phyloP scores from a whole-genome alignment of 1,140 invertebrate species.

The Aplysia californica region DNA sequence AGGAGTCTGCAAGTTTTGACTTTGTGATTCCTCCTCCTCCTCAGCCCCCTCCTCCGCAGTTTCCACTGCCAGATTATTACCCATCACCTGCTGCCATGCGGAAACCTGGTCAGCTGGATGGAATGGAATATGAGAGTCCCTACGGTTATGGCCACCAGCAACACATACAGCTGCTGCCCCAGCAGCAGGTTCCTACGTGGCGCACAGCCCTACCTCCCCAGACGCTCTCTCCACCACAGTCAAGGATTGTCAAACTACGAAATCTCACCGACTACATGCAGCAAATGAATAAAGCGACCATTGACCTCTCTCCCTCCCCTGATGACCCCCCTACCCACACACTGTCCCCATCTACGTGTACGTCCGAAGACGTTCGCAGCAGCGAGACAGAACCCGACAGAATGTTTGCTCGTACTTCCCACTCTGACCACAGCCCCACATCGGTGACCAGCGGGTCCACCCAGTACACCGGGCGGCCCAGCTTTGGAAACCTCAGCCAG shows the following conservation, averaged over 20 bases:
- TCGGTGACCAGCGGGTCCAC: slow-evolving; percentile 50
- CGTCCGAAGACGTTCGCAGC: slow-evolving; percentile 57
- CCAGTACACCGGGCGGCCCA: slow-evolving; percentile 46
- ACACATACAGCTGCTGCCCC: slow-evolving; percentile 19
- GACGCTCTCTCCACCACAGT: slow-evolving; percentile 53
- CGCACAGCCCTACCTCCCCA: slow-evolving; percentile 31
- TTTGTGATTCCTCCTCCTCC: slow-evolving; percentile 57
- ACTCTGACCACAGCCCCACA: slow-evolving; percentile 52
- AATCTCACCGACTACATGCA: slow-evolving; percentile 55
- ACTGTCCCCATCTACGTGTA: slow-evolving; percentile 53
- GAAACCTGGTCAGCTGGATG: slow-evolving; percentile 21
- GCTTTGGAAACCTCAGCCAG: slow-evolving; percentile 53
- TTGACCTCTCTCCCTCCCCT: slow-evolving; percentile 60
- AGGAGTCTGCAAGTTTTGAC: slow-evolving; percentile 60
- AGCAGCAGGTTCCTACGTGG: slow-evolving; percentile 32
- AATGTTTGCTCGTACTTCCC: slow-evolving; percentile 41
- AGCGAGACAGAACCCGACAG: slow-evolving; percentile 54
- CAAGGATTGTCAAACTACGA: slow-evolving; percentile 51
- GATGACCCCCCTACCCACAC: slow-evolving; percentile 53
- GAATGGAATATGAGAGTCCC: slow-evolving; percentile 9
- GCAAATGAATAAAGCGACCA: slow-evolving; percentile 52
- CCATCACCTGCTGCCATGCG: slow-evolving; percentile 43
- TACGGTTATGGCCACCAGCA: background rate
- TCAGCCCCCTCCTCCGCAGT: slow-evolving; percentile 46
- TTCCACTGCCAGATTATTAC: slow-evolving; percentile 33